These are phyloP conservation scores for Syndactyla subalaris DNA, from an alignment of 2,797 vertebrate genomes.

Conservation along the genomic window DNA sequence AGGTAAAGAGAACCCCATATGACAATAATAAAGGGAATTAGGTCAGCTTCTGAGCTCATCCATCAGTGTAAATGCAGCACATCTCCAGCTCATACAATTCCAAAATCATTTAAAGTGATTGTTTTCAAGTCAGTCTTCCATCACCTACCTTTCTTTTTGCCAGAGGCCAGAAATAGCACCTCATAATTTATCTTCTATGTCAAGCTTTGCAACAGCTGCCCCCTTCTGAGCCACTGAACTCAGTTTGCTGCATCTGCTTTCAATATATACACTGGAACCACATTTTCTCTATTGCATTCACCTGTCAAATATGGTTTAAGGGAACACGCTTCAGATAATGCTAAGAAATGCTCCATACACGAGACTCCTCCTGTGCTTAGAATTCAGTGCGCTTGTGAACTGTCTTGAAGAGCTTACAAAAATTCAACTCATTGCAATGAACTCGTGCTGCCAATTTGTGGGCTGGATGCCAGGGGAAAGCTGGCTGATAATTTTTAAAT, in stretches of 20 bases:
- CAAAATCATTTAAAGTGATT: constrained; percentile 42
- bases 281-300: constrained; percentile 31
- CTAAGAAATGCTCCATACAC: not conserved
- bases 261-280: constrained; percentile 6
- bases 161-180: constrained; percentile 40
- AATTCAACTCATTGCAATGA: not conserved
- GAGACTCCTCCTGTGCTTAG: not conserved
- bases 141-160: not conserved
- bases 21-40: constrained; percentile 14
- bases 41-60: constrained; percentile 4
- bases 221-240: constrained; percentile 13
- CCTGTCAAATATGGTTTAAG: constrained; percentile 48
- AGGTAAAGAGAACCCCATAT: not conserved
- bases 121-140: constrained; percentile 42
- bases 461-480: not conserved
- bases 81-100: not conserved
- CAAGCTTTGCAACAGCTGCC: constrained; percentile 19
- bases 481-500: not conserved
- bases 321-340: constrained; percentile 22
- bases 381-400: not conserved
- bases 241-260: constrained; percentile 37
- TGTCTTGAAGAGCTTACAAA: not conserved
- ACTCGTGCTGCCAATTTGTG: not conserved
- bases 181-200: constrained; percentile 7
- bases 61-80: not conserved